Evolutionary conservation across 1,140 invertebrate species (phyloP).

Genomic region (Cylas formicarius): DNA sequence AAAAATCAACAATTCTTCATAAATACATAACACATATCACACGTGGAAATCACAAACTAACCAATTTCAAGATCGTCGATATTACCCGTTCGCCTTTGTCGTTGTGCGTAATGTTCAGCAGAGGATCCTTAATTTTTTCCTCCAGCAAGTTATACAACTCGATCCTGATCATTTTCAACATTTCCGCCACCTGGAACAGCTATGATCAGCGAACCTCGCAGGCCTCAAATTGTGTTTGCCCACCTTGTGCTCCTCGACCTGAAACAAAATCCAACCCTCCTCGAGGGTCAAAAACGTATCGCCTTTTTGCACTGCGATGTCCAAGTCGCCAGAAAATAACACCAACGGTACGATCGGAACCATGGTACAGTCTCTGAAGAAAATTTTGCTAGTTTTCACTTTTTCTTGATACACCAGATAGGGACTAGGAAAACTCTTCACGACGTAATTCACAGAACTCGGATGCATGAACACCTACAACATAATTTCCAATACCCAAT

Average conservation of each 20-base stretch:
- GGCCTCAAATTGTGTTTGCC: constrained; percentile 9
- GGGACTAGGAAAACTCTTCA: constrained; percentile 59
- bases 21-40: too few species aligned
- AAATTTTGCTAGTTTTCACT: constrained; percentile 72
- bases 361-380: constrained; percentile 73
- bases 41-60: constrained; percentile 37
- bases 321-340: constrained; percentile 68
- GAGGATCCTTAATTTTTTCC: constrained; percentile 73
- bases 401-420: constrained; percentile 81
- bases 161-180: constrained; percentile 63
- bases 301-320: constrained; percentile 65
- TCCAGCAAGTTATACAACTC: constrained; percentile 69
- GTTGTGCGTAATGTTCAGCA: constrained; percentile 66
- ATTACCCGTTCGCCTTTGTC: constrained; percentile 71
- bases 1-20: too few species aligned
- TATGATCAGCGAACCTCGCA: too few species aligned
- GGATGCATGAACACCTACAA: constrained; percentile 63
- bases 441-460: constrained; percentile 65
- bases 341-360: constrained; percentile 71
- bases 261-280: constrained; percentile 78
- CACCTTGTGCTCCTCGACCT: constrained; percentile 67
- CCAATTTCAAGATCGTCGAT: constrained; percentile 64
- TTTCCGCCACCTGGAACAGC: constrained; percentile 64
- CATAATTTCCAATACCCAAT: constrained; percentile 13
- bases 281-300: constrained; percentile 69